phyloP scores from a whole-genome alignment of 2,113 vertebrate genomes.

The Sterna hirundo region DNA sequence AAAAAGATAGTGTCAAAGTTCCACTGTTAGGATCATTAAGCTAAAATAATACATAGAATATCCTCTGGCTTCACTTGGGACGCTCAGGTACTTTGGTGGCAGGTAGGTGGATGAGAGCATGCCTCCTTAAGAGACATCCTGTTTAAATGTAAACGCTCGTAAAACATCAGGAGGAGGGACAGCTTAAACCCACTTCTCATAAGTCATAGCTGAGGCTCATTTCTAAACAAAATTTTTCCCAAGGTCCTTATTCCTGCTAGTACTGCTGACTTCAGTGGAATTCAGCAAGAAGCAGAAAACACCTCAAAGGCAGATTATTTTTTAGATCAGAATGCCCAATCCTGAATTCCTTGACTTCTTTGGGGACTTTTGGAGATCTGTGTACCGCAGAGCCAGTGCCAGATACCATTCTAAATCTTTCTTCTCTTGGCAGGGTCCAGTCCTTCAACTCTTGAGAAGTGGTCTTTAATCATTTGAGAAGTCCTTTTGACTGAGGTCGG shows the following conservation, averaged over 20 bases:
- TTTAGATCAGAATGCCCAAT: neutral
- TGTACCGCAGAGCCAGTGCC: neutral
- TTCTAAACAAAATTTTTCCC: neutral
- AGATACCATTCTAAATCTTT: neutral
- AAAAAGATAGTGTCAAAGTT: neutral
- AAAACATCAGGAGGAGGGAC: neutral
- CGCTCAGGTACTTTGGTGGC: neutral
- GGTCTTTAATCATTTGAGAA: neutral
- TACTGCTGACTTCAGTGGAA: neutral
- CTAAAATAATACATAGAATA: neutral
- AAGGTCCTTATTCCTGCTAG: neutral
- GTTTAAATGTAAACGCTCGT: neutral
- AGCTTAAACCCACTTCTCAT: neutral
- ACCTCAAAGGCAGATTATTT: neutral
- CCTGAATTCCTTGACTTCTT: neutral
- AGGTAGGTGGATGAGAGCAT: neutral
- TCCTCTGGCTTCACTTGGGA: neutral
- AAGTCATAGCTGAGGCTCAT: neutral
- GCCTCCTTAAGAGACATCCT: neutral
- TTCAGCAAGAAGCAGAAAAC: neutral
- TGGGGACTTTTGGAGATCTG: neutral
- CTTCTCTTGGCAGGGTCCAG: neutral
- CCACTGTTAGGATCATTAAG: neutral
- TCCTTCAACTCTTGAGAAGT: neutral
- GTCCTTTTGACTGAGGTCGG: neutral